Conservation (phyloP, 2,888 invertebrate species). For the Xestia sexstrigata region DNA sequence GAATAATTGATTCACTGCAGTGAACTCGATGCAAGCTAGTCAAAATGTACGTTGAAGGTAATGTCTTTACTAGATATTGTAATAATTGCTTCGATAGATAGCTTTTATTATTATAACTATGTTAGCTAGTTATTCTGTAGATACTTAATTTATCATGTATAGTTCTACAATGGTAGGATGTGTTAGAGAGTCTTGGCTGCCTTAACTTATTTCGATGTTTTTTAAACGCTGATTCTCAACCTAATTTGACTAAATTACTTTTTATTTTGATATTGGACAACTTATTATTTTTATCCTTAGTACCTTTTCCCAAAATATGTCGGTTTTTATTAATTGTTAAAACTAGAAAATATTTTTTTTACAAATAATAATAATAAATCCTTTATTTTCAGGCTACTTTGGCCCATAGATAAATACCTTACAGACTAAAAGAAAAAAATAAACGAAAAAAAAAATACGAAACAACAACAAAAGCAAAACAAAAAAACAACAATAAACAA, state of each 20-base stretch:
- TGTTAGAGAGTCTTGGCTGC: neutral
- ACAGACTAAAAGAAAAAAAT: no score
- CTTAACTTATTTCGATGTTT: neutral
- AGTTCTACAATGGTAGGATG: no score
- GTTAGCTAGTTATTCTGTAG: neutral
- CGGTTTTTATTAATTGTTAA: neutral
- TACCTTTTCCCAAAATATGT: neutral
- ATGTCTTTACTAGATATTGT: conserved; percentile 14
- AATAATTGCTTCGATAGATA: conserved; percentile 4
- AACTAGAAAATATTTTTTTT: no score
- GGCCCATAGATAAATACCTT: no score
- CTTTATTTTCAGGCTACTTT: no score
- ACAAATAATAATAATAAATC: no score
- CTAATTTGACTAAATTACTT: neutral
- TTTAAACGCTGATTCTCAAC: neutral
- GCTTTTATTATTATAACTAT: no score
- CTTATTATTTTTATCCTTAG: neutral
- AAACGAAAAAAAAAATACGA: no score
- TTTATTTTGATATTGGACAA: neutral
- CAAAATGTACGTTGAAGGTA: conserved; percentile 20
- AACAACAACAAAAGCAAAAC: no score
- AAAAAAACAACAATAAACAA: no score
- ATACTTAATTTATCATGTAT: neutral
- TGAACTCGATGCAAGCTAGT: conserved; percentile 20
- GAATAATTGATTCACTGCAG: conserved; percentile 47